Conservation (phyloP, 2,113 vertebrate genomes). For the Thunnus maccoyii region DNA sequence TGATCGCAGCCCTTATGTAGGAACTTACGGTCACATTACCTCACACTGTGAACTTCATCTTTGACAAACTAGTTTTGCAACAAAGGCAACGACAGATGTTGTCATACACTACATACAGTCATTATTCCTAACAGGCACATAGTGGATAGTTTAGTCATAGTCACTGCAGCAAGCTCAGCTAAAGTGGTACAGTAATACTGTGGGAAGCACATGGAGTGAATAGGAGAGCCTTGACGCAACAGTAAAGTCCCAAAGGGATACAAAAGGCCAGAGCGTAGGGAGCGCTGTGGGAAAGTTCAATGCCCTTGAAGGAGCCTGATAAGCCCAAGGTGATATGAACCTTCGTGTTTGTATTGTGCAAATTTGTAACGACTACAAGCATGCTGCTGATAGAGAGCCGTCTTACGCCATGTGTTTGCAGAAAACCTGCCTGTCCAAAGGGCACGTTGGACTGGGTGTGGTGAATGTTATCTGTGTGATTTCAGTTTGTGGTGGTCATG, state of each 20-base stretch:
- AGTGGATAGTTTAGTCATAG: constrained; percentile 59
- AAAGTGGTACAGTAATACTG: constrained; percentile 41
- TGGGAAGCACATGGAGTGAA: constrained; percentile 66
- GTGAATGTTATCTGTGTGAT: constrained; percentile 46
- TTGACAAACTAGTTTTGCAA: constrained; percentile 71
- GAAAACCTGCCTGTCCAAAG: constrained; percentile 65
- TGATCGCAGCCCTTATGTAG: background rate
- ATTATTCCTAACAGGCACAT: constrained; percentile 47
- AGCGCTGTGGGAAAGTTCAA: constrained; percentile 79
- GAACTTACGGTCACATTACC: constrained; percentile 30
- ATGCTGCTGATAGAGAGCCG: constrained; percentile 47
- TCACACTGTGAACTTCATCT: constrained; percentile 29
- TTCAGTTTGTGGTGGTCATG: constrained; percentile 52
- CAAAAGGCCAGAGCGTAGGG: constrained; percentile 38
- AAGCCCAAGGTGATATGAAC: constrained; percentile 71
- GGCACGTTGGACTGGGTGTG: constrained; percentile 58
- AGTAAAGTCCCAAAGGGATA: constrained; percentile 41
- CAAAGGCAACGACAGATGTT: constrained; percentile 38
- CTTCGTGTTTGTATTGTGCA: constrained; percentile 71
- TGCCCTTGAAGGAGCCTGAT: constrained; percentile 78
- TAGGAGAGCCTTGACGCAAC: constrained; percentile 62
- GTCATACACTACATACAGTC: constrained; percentile 37
- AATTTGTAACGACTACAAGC: constrained; percentile 68
- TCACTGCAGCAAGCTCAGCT: constrained; percentile 29
- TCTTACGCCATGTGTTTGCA: constrained; percentile 61